Base-by-base conservation (phyloP, 2,888 invertebrate genomes). In the Hypena proboscidalis region DNA sequence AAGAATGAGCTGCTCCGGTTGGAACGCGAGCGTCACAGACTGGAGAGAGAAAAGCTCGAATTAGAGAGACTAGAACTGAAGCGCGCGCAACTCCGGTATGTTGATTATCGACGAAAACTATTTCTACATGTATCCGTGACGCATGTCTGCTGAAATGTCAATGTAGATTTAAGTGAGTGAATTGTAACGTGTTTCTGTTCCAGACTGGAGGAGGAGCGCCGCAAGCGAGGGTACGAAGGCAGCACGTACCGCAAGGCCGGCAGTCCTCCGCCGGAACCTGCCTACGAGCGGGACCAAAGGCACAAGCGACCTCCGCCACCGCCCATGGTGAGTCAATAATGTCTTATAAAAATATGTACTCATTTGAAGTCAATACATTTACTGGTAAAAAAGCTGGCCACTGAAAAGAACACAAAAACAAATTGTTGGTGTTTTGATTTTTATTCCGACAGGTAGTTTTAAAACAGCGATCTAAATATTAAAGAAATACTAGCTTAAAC, bases 41-140 rank as follows among this genome's bases (percentile, higher is more conserved):
- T 94, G 51, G 95, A 95, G 71, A 86, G 95, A 8, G 96, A 96
- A 67, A 94, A 94, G 71, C 79, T 95, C 37, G 95, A 95, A 70
- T 84, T 95, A 62, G 97, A 97, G 75, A 93, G 97, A 65, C 92
- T 97, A 64, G 97, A 97, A 72, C 84, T 97, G 43, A 95, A 97
- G 80, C 92, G 96, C 42, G 95, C 96, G 50, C 95, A 96, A 74
- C 91, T 96, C 83, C 93, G 93, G 94, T 94, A 80, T 15, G 19
- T 8, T n/a, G n/a, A n/a, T n/a, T n/a, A n/a, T n/a, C n/a, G n/a
- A n/a, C n/a, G n/a, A n/a, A n/a, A n/a, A n/a, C n/a, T n/a, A n/a
- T n/a, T n/a, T n/a, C n/a, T n/a, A n/a, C n/a, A n/a, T n/a, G n/a
- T n/a, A n/a, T n/a, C n/a, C n/a, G n/a, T n/a, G n/a, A n/a, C n/a